Conservation (phyloP, 2,797 vertebrate species). For the Hemibagrus guttatus region DNA sequence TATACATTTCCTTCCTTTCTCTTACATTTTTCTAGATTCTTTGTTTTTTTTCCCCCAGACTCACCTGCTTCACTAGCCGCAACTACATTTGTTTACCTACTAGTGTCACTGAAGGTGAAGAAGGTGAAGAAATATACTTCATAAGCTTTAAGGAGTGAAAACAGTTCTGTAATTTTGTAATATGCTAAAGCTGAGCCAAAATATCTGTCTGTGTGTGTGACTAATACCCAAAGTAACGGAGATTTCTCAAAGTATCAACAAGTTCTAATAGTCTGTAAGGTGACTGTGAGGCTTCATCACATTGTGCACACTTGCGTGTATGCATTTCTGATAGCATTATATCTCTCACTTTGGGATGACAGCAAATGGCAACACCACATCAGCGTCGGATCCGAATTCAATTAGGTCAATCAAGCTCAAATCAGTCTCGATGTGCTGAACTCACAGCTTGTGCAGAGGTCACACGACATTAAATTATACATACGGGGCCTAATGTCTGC, state of each 20-base stretch:
- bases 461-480: slow-evolving; percentile 26
- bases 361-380: neutral
- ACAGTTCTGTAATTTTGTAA: neutral
- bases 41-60: neutral
- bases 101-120: neutral
- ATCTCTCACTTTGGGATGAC: slow-evolving; percentile 4
- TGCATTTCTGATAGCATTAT: neutral
- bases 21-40: neutral
- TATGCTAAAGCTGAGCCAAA: neutral
- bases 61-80: neutral
- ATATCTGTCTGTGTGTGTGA: neutral
- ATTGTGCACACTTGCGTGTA: neutral
- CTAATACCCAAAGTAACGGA: neutral
- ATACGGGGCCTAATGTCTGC: neutral
- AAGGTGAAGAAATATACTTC: neutral
- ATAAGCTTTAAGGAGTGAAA: neutral
- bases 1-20: neutral
- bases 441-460: slow-evolving; percentile 12
- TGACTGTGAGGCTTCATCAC: neutral
- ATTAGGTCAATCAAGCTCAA: slow-evolving; percentile 25
- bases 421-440: slow-evolving; percentile 14
- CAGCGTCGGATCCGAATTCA: slow-evolving; percentile 21
- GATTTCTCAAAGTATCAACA: neutral
- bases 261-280: neutral
- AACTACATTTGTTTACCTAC: neutral